Percentiles rank a stretch among this genome's conserved stretches.
phyloP scores from a whole-genome alignment of 2,888 invertebrate species.

The Chrysomela aeneicollis region DNA sequence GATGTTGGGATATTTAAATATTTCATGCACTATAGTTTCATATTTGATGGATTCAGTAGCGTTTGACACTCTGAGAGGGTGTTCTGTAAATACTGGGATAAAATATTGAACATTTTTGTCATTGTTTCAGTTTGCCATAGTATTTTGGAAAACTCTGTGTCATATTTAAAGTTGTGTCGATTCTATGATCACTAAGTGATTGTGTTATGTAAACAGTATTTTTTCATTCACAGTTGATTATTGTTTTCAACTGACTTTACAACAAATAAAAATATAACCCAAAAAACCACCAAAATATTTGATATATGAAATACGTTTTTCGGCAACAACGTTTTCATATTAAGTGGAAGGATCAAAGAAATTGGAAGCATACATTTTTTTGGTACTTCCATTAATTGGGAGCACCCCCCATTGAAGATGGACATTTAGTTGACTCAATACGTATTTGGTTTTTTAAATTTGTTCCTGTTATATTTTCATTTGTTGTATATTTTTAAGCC shows the following conservation, averaged over 20 bases:
- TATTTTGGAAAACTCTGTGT: not conserved
- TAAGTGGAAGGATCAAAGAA: too few species aligned
- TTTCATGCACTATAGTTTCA: constrained; percentile 9
- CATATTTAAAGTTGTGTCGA: not conserved
- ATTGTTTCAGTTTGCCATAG: not conserved
- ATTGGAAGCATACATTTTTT: too few species aligned
- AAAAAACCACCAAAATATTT: too few species aligned
- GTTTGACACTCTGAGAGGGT: not conserved
- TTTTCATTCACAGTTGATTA: constrained; percentile 6
- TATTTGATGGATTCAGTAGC: not conserved
- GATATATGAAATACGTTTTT: too few species aligned
- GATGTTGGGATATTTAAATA: constrained; percentile 15
- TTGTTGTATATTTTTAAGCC: too few species aligned
- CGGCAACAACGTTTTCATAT: too few species aligned
- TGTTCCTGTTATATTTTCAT: too few species aligned
- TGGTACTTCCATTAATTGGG: too few species aligned
- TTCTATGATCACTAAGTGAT: constrained; percentile 17
- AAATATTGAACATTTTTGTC: not conserved
- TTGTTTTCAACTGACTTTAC: not conserved
- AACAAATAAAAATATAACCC: too few species aligned
- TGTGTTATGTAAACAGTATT: not conserved
- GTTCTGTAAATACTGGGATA: not conserved
- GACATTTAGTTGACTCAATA: too few species aligned
- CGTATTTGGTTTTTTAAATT: too few species aligned
- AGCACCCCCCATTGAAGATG: too few species aligned